Conservation (phyloP, 2,113 vertebrate genomes). For the Danionella cerebrum region DNA sequence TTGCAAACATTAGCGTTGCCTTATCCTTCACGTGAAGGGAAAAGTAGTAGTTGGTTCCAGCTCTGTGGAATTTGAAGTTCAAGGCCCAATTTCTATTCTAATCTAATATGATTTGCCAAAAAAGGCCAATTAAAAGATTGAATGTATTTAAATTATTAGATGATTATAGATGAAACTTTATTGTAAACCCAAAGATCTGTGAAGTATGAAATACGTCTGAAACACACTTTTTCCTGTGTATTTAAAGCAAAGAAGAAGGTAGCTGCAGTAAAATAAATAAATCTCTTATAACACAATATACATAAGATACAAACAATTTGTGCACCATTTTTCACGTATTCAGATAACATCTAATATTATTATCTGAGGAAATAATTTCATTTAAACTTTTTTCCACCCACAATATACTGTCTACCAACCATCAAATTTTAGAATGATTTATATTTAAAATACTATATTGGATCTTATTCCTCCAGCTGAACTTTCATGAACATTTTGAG, state of each 20-base stretch:
- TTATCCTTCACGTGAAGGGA: no score
- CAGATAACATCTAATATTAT: background rate
- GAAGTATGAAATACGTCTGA: no score
- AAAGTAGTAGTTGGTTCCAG: no score
- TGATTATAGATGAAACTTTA: no score
- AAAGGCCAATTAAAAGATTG: no score
- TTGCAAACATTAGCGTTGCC: no score
- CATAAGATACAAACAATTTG: background rate
- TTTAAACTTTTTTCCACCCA: background rate
- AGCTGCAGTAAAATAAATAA: background rate
- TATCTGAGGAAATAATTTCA: background rate
- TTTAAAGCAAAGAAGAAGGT: background rate
- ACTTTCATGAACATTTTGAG: conserved; percentile 6
- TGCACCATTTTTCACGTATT: background rate
- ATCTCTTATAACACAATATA: background rate
- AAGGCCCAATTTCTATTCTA: no score
- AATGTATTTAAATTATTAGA: no score
- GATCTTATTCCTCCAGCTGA: background rate
- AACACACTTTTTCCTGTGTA: no score
- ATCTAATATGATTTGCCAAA: no score
- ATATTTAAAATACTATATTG: background rate
- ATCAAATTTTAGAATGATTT: background rate
- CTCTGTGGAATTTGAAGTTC: no score
- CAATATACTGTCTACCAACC: background rate
- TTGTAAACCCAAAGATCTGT: no score